Conservation (phyloP, 2,888 invertebrate species). For the Ommatoiulus sabulosus region DNA sequence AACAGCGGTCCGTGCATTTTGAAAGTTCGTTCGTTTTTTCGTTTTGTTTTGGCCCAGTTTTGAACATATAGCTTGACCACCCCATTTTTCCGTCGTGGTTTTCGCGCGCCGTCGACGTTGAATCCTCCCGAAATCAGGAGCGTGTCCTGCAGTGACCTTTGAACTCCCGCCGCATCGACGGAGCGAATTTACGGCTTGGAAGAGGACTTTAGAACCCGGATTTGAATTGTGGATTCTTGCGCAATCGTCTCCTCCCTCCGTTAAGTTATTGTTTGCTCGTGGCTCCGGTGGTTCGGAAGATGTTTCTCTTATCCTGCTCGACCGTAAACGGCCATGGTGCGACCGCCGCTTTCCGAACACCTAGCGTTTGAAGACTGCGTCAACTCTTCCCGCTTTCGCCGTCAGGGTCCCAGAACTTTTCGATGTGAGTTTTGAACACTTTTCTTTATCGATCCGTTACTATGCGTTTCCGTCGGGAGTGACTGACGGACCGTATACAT, state of each 20-base stretch:
- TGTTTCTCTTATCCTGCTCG: neutral
- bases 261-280: no score
- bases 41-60: neutral
- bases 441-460: neutral
- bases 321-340: neutral
- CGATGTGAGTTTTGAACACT: conserved; percentile 6
- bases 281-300: neutral
- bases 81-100: neutral
- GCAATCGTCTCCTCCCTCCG: no score
- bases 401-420: neutral
- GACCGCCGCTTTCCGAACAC: neutral
- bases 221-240: conserved; percentile 1
- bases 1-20: neutral
- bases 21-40: neutral
- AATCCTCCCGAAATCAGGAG: neutral
- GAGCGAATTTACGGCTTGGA: neutral
- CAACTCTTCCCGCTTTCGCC: neutral
- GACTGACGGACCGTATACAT: no score
- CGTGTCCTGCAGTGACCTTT: neutral
- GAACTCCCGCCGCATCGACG: neutral
- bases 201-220: neutral
- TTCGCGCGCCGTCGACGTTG: neutral
- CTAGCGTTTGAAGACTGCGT: neutral
- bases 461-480: neutral
- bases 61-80: neutral